phyloP scores from a whole-genome alignment of 2,888 invertebrate species.

The Heteropelma amictum region DNA sequence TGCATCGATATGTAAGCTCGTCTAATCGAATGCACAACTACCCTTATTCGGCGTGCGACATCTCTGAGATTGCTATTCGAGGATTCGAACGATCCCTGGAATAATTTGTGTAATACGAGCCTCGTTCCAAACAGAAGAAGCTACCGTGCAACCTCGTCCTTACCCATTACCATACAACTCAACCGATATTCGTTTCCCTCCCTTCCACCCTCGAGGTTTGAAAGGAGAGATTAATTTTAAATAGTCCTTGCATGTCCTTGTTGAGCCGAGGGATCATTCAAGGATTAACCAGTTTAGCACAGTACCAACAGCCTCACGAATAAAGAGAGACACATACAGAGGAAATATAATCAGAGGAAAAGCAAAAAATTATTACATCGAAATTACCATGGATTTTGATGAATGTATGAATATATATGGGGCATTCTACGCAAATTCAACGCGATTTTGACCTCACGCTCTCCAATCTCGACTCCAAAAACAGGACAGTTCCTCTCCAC shows the following conservation, averaged over 20 bases:
- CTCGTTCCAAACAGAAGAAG: not conserved
- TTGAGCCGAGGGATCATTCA: slow-evolving; percentile 66
- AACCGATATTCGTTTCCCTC: slow-evolving; percentile 15
- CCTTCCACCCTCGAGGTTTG: not conserved
- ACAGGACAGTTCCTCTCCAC: too few species aligned
- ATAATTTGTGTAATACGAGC: not conserved
- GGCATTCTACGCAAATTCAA: too few species aligned
- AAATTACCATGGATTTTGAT: too few species aligned
- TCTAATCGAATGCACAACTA: slow-evolving; percentile 26
- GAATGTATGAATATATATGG: too few species aligned
- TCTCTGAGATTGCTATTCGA: slow-evolving; percentile 60
- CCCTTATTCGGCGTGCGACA: slow-evolving; percentile 8
- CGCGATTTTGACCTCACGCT: too few species aligned
- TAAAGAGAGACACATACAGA: slow-evolving; percentile 37
- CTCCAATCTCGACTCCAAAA: too few species aligned
- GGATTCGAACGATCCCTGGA: slow-evolving; percentile 18
- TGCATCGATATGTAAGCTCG: too few species aligned
- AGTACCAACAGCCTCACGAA: slow-evolving; percentile 69
- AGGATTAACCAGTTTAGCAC: slow-evolving; percentile 76
- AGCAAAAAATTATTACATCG: slow-evolving; percentile 1
- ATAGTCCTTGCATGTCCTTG: slow-evolving; percentile 66
- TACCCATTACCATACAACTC: slow-evolving; percentile 47
- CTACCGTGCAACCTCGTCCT: slow-evolving; percentile 12
- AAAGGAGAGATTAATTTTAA: slow-evolving; percentile 43
- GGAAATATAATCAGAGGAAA: not conserved